Evolutionary conservation across 2,797 vertebrate genomes (phyloP).

Genomic region (Zalophus californianus): DNA sequence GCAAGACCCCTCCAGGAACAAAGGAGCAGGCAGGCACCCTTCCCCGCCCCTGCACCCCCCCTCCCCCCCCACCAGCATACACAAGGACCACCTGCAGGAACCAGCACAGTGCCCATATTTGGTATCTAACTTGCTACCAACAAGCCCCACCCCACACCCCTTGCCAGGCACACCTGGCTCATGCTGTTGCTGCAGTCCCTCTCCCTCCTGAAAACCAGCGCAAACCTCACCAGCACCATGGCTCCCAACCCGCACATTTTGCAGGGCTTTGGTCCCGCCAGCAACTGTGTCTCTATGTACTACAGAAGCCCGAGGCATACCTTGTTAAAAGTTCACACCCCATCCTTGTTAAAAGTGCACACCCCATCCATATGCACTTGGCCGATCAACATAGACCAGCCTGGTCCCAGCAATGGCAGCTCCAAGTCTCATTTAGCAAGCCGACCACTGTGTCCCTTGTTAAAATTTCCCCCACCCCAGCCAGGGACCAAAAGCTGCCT

Average conservation of each 20-base stretch:
- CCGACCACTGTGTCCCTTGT: not conserved
- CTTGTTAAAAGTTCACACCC: not conserved
- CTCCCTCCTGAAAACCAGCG: not conserved
- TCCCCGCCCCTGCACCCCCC: not conserved
- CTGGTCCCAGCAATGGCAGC: not conserved
- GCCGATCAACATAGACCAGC: not conserved
- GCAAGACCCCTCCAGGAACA: not conserved
- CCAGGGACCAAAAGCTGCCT: not conserved
- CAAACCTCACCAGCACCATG: not conserved
- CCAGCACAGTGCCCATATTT: not conserved
- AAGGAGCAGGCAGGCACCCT: not conserved
- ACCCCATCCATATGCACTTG: not conserved
- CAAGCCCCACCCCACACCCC: not conserved
- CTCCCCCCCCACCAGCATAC: no score
- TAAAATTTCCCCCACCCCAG: not conserved
- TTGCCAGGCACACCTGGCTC: not conserved
- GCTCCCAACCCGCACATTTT: not conserved
- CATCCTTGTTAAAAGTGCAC: not conserved
- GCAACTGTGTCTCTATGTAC: not conserved
- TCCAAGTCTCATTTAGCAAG: not conserved
- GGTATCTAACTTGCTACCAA: not conserved
- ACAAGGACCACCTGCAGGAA: not conserved
- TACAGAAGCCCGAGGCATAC: not conserved
- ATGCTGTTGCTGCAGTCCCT: not conserved
- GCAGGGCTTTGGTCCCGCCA: not conserved